Evolutionary conservation across 1,140 invertebrate genomes (phyloP).

Genomic region (Penaeus vannamei): DNA sequence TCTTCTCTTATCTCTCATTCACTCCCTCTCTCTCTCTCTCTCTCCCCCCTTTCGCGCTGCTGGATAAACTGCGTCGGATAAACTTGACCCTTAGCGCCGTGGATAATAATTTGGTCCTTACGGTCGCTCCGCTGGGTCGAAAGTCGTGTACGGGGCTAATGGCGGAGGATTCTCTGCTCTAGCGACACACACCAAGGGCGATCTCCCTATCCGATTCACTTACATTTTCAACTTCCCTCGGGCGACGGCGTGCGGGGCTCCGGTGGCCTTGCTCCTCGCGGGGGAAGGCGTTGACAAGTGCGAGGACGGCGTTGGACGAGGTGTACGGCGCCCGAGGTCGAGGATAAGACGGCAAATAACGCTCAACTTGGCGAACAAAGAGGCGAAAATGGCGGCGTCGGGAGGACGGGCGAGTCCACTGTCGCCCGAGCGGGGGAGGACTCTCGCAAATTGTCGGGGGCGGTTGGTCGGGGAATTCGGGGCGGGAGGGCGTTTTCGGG

Average conservation of each 20-base stretch:
- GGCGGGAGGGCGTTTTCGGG: not conserved
- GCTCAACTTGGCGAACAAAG: conserved; percentile 64
- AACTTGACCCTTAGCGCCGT: conserved; percentile 53
- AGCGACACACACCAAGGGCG: conserved; percentile 63
- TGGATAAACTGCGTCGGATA: conserved; percentile 25
- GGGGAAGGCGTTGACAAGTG: conserved; percentile 53
- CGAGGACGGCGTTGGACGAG: conserved; percentile 44
- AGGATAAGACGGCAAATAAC: conserved; percentile 53
- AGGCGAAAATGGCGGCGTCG: conserved; percentile 63
- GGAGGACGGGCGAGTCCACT: conserved; percentile 49
- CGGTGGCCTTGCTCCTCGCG: conserved; percentile 19
- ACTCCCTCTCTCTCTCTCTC: no score
- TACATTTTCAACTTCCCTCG: conserved; percentile 61
- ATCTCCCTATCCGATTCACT: conserved; percentile 58
- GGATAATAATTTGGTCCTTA: conserved; percentile 65
- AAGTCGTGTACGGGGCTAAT: conserved; percentile 65
- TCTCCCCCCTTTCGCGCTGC: conserved; percentile 5
- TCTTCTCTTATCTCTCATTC: no score
- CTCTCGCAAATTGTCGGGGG: not conserved
- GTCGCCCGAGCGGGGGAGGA: conserved; percentile 34
- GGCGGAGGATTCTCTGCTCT: conserved; percentile 61
- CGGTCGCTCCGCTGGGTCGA: conserved; percentile 63
- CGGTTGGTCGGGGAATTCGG: not conserved
- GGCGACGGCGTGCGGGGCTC: conserved; percentile 35
- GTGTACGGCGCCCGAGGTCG: conserved; percentile 20